Evolutionary conservation across 1,140 invertebrate species (phyloP), one percentile per base, ranked within the genome.

Genomic region (Drosophila guanche): DNA sequence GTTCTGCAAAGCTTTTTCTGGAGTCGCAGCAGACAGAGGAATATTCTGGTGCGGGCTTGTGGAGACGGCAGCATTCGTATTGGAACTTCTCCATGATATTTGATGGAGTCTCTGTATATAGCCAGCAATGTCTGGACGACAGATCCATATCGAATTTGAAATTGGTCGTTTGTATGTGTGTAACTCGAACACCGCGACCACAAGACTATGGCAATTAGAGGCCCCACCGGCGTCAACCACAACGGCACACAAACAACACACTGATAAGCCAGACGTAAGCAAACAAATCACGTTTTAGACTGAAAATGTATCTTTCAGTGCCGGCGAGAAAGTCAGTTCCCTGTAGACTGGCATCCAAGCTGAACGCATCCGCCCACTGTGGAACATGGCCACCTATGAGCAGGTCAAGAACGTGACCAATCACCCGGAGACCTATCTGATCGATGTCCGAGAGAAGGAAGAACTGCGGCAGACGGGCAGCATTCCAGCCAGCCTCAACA

Each of bases 401-500:
- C 90, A 93, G 62, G 92, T 94, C 14, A 92, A 92, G 72, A 91
- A 92, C 74, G 89, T 93, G 14, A 90, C 90, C 66, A 72, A 89
- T 56, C 89, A 92, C 56, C 89, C 79, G 12, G 92, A 92, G 50
- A 79, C 91, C 55, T 91, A 92, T n/a, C 92, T 95, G 25, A 94
- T 95, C 69, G 95, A 95, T 91, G 95, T 95, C 0, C 92, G 95
- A 52, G 94, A 95, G 67, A 92, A 93, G 10, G 90, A 93, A 45
- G 95, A 95, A 90, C 90, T 95, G 4, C 73, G 93, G 47, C 92
- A 93, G 63, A 95, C 94, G 66, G 95, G 95, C 23, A 92, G 91
- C 79, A 93, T 95, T 62, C 95, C 95, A 47, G 93, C 93, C 20
- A 95, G 94, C 65, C 94, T 95, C 60, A 95, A 95, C 77, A 95